Evolutionary conservation across 2,797 vertebrate species (phyloP).

Genomic region (Tenualosa thibaudeaui): DNA sequence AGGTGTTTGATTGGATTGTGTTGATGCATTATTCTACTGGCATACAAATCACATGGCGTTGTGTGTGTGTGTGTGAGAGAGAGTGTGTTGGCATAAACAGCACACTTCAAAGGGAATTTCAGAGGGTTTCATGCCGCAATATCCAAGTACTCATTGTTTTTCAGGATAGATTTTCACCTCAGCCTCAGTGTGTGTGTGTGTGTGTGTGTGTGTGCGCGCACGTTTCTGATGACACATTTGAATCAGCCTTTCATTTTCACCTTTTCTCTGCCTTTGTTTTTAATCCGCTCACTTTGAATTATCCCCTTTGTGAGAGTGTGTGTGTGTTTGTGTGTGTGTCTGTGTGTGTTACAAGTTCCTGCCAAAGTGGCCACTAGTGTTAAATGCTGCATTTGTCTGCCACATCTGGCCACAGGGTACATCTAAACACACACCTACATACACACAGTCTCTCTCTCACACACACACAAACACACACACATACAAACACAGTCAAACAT

Average conservation of each 20-base stretch:
- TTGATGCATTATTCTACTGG: conserved; percentile 52
- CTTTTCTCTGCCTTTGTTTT: not conserved
- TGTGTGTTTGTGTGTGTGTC: conserved; percentile 11
- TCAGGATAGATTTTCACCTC: not conserved
- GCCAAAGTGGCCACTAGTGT: conserved; percentile 13
- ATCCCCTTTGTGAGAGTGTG: conserved; percentile 19
- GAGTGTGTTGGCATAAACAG: conserved; percentile 4
- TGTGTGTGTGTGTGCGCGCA: no score
- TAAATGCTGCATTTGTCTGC: not conserved
- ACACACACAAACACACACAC: no score
- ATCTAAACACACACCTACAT: not conserved
- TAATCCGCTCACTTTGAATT: not conserved
- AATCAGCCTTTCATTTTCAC: not conserved
- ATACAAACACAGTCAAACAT: no score
- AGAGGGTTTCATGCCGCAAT: conserved; percentile 35
- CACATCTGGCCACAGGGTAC: conserved; percentile 31
- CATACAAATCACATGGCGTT: conserved; percentile 36
- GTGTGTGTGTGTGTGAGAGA: no score
- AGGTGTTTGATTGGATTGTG: conserved; percentile 48
- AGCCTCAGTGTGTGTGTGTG: not conserved
- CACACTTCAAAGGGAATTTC: conserved; percentile 44
- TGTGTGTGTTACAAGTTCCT: not conserved
- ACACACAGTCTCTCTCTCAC: not conserved
- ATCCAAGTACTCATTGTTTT: conserved; percentile 24
- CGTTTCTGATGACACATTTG: not conserved